Base-by-base conservation (phyloP, 2,113 vertebrate genomes). In the Recurvirostra avosetta region DNA sequence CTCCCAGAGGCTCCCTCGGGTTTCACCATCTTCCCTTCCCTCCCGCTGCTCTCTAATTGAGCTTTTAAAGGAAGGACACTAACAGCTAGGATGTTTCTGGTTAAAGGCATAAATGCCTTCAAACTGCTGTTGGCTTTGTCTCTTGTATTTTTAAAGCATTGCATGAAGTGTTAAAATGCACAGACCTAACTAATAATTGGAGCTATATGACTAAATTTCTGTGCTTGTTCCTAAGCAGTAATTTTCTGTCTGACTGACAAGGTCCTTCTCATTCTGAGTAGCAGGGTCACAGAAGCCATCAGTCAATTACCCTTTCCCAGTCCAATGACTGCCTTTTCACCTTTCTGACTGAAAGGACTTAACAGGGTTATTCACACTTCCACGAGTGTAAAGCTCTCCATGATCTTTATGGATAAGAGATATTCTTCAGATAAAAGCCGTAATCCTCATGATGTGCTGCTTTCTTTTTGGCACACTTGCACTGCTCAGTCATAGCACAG, bases 231-330 rank as follows among this genome's bases (percentile, higher is more conserved):
- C 75, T 55, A 91, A 79, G 84, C 71, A 74, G 84, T 70, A 73
- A 73, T 89, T 94, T 95, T 94, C 66, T 85, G 77, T 82, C 86
- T 94, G 92, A 87, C 94, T 96, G 97, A 94, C 95, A 96, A 79
- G 93, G 91, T 93, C 38, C 89, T 91, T 92, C 89, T 90, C 89
- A 73, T 49, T 72, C 71, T 23, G 67, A 94, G 86, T 32, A 70
- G 74, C 47, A 52, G 95, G 91, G 95, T 97, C 93, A 95, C 81
- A 90, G 74, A 88, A 95, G 89, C 84, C 96, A 92, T 79, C 92
- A 87, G 86, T 92, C 96, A 97, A 96, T 97, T 96, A 96, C 93
- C 86, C 94, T 95, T 86, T 94, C 77, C 91, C 94, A 94, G 80
- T 68, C 74, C 95, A 82, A 70, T 85, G 94, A 82, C 80, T 95